Evolutionary conservation across 2,888 invertebrate species (phyloP), one percentile per base, ranked within the genome.

Genomic region (Therioaphis trifolii): DNA sequence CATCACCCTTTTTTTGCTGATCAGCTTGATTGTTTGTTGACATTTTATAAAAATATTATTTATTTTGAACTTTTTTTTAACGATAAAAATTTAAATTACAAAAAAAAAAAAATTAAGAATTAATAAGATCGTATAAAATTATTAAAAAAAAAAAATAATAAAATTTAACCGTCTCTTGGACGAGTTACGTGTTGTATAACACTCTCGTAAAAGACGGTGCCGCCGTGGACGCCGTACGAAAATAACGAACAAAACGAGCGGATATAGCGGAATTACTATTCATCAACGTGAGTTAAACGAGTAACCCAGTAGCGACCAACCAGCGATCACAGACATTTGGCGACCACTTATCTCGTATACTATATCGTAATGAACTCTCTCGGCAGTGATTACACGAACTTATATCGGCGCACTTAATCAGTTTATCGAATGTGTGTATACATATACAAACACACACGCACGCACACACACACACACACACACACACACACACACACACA

Each of bases 231-330:
- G 15, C 24, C 68, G 35, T 24, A 78, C 52, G 24, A 68, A 68
- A 66, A 68, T 40, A 68, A 78, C 52, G 68, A 68, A 58, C 46
- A 49, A n/a, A n/a, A 49, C 18, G 27, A 55, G 40, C 80, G 80
- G 80, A 80, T 72, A 72, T 27, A 55, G 61, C 11, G 21, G 71
- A 80, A 80, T 80, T 80, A 72, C 78, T 61, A 72, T 72, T 80
- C 80, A 80, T 80, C 71, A 72, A 49, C 46, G 61, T 15, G 80
- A 80, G 61, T 72, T 79, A 80, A 80, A 46, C 79, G 68, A 69
- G 49, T 78, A 52, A 21, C 66, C 35, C 52, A 24, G 66, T 52
- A 52, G 35, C 66, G 24, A 78, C 77, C 43, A 71, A 79, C 69
- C 79, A 79, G 49, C 80, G 46, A 58, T 49, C 69, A 29, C 61